phyloP scores from a whole-genome alignment of 2,113 vertebrate genomes.

The Gorsachius goisagi region DNA sequence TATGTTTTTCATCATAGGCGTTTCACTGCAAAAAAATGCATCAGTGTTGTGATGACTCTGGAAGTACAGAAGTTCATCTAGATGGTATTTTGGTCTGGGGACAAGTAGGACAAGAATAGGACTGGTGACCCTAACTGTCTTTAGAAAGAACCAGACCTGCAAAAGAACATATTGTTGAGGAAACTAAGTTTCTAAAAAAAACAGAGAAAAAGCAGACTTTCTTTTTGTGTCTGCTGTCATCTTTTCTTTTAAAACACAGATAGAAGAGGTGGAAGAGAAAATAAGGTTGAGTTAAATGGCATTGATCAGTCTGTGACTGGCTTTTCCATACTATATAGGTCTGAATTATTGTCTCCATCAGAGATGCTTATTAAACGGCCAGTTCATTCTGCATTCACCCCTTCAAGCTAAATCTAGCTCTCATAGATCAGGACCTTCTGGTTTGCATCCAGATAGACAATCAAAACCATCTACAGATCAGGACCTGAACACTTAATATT shows the following conservation, averaged over 20 bases:
- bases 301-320: background rate
- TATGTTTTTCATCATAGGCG: background rate
- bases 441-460: background rate
- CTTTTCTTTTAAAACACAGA: background rate
- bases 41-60: background rate
- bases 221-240: background rate
- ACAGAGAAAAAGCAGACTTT: background rate
- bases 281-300: background rate
- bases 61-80: background rate
- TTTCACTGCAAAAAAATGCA: background rate
- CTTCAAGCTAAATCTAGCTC: background rate
- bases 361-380: background rate
- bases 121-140: background rate
- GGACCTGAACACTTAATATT: background rate
- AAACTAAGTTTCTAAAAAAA: background rate
- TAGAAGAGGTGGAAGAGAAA: background rate
- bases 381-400: background rate
- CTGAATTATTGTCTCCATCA: background rate
- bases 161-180: background rate
- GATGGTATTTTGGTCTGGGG: background rate
- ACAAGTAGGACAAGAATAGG: background rate
- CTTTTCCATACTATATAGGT: background rate
- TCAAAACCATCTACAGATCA: background rate
- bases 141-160: background rate
- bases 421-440: background rate